Conservation (phyloP, 2,797 vertebrate species). For the Epinephelus awoara region DNA sequence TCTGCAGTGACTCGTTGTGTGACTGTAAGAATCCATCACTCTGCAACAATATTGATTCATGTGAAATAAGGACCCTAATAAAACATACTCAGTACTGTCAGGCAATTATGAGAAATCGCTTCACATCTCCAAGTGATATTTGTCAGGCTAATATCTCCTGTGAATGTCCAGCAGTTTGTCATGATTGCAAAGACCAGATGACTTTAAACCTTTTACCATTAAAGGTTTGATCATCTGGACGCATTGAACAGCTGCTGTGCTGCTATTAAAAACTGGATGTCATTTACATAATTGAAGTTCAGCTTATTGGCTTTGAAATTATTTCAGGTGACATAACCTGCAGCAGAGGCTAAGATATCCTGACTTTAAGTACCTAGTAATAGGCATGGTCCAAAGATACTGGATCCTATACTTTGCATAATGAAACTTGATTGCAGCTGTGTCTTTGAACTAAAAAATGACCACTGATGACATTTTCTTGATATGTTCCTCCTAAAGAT, state of each 20-base stretch:
- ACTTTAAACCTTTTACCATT: neutral
- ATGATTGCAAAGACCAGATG: neutral
- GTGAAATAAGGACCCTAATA: constrained; percentile 18
- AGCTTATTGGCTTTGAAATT: neutral
- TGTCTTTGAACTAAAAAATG: too few species aligned
- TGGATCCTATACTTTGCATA: too few species aligned
- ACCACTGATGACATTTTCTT: too few species aligned
- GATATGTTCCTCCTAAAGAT: too few species aligned
- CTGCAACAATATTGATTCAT: neutral
- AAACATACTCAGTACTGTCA: constrained; percentile 1
- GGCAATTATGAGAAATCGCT: constrained; percentile 28
- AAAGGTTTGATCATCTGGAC: neutral
- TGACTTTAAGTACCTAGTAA: too few species aligned
- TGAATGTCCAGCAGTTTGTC: constrained; percentile 13
- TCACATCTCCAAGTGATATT: neutral
- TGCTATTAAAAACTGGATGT: neutral
- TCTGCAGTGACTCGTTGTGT: neutral
- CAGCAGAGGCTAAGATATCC: neutral
- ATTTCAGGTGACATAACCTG: neutral
- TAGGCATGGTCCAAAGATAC: too few species aligned
- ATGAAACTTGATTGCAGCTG: too few species aligned
- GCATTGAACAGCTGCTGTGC: neutral
- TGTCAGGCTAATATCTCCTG: neutral
- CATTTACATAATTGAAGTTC: neutral
- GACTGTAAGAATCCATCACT: neutral